phyloP scores from a whole-genome alignment of 2,888 invertebrate genomes.

The Amblyjoppa proteus region DNA sequence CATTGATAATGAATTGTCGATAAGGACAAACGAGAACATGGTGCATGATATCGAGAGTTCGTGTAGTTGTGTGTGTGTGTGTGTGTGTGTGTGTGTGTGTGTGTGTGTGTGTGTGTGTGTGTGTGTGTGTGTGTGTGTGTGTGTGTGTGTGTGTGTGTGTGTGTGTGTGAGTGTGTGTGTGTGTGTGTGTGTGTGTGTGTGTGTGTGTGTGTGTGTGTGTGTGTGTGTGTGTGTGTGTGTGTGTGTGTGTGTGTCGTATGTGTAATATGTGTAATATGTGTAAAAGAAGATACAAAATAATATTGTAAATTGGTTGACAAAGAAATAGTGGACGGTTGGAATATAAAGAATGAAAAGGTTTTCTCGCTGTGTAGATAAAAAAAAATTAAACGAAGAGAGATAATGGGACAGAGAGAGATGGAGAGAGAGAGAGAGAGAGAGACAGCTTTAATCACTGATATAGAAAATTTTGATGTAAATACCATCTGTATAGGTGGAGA shows the following conservation, averaged over 20 bases:
- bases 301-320: conserved; percentile 12
- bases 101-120: no score
- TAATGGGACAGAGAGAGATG: neutral
- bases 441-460: conserved; percentile 15
- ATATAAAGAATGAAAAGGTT: conserved; percentile 4
- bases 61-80: conserved; percentile 14
- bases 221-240: no score
- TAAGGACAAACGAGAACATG: conserved; percentile 81
- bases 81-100: no score
- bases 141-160: no score
- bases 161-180: no score
- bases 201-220: no score
- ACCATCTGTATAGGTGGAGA: conserved; percentile 71
- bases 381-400: conserved; percentile 11
- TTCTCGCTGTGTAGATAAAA: neutral
- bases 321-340: conserved; percentile 2
- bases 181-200: no score
- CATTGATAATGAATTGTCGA: conserved; percentile 77
- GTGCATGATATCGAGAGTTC: conserved; percentile 64
- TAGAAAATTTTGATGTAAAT: conserved; percentile 69
- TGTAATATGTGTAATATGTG: conserved; percentile 64
- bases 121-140: no score
- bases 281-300: conserved; percentile 31
- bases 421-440: neutral
- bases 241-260: neutral